Evolutionary conservation across 2,888 invertebrate species (phyloP).

Genomic region (Melieria crassipennis): DNA sequence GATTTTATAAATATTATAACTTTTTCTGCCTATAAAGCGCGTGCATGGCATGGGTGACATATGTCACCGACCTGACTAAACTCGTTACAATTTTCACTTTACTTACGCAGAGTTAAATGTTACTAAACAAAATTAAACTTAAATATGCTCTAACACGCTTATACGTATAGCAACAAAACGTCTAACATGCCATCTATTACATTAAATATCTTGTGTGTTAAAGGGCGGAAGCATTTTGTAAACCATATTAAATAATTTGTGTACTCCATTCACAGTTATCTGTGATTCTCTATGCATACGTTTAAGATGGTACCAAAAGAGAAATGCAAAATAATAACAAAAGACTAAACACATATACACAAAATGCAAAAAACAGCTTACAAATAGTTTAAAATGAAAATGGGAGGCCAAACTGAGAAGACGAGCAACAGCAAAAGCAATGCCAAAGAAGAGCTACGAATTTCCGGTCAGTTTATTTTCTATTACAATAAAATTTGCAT

Average conservation of each 20-base stretch:
- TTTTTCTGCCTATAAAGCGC: too few relatives aligned
- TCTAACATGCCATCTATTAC: too few relatives aligned
- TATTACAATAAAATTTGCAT: conserved; percentile 28
- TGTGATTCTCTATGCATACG: background rate
- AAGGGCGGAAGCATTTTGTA: background rate
- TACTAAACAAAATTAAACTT: too few relatives aligned
- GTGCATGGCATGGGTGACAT: too few relatives aligned
- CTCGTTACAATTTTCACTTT: too few relatives aligned
- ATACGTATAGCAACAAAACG: too few relatives aligned
- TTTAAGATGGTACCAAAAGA: background rate
- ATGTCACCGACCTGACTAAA: too few relatives aligned
- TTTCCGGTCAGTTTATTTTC: conserved; percentile 42
- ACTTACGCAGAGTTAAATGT: too few relatives aligned
- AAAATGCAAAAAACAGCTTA: conserved; percentile 10
- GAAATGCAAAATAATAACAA: background rate
- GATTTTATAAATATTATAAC: too few relatives aligned
- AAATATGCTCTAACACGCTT: too few relatives aligned
- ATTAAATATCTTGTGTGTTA: too few relatives aligned
- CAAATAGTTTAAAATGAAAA: background rate
- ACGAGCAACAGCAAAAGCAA: background rate
- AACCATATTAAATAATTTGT: conserved; percentile 15
- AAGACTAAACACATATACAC: background rate
- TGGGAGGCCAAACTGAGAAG: background rate
- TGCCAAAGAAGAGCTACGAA: conserved; percentile 10
- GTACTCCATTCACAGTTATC: background rate